Evolutionary conservation across 2,797 vertebrate species (phyloP).

Genomic region (Octomys mimax): DNA sequence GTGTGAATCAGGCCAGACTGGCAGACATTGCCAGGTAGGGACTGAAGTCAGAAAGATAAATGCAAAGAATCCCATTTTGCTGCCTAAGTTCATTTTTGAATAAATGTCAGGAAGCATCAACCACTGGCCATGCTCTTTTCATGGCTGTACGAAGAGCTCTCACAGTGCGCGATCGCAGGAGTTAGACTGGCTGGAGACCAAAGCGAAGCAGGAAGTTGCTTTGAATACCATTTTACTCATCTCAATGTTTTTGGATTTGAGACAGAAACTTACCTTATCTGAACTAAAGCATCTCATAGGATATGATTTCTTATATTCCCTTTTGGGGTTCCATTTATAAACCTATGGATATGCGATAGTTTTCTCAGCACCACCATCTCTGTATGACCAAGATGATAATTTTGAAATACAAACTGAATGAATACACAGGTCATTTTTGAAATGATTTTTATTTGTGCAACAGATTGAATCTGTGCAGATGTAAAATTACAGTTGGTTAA

Average conservation of each 20-base stretch:
- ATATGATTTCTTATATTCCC: conserved; percentile 12
- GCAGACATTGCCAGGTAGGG: background rate
- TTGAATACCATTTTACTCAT: background rate
- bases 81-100: background rate
- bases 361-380: background rate
- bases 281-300: conserved; percentile 21
- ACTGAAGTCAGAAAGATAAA: conserved; percentile 2
- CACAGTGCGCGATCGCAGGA: background rate
- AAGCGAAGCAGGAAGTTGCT: conserved; percentile 20
- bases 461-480: conserved; percentile 76
- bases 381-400: conserved; percentile 46
- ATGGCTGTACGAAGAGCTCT: background rate
- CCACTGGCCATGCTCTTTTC: background rate
- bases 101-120: background rate
- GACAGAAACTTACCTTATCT: conserved; percentile 31
- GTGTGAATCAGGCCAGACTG: background rate
- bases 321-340: conserved; percentile 33
- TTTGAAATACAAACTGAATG: conserved; percentile 69
- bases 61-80: background rate
- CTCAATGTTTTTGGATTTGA: conserved; percentile 4
- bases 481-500: conserved; percentile 72
- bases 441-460: conserved; percentile 75
- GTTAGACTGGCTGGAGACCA: background rate
- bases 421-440: conserved; percentile 74
- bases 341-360: background rate